A percentile compares a stretch with the other conserved stretches of the same genome.
These are phyloP conservation scores for Sycophaga agraensis DNA, from an alignment of 1,140 invertebrate genomes.

Conservation along the genomic window DNA sequence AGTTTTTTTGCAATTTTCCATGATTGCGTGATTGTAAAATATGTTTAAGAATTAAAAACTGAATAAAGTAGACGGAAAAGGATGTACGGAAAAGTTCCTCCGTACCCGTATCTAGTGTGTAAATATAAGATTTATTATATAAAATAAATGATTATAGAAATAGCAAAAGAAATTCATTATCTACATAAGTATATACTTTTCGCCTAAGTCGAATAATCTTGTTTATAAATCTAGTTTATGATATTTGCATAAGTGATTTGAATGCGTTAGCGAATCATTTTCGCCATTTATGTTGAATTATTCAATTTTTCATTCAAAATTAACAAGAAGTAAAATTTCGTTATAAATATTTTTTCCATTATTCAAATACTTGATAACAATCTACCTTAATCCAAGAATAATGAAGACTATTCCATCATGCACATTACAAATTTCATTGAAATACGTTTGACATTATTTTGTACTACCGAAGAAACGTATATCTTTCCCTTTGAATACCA, in stretches of 20 bases:
- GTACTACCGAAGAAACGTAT: neutral
- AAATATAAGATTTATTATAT: constrained; percentile 46
- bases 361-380: neutral
- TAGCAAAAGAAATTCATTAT: constrained; percentile 27
- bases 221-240: constrained; percentile 17
- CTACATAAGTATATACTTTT: constrained; percentile 31
- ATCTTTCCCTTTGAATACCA: constrained; percentile 41
- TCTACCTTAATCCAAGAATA: neutral
- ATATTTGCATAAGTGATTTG: neutral
- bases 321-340: neutral
- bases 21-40: constrained; percentile 6
- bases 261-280: neutral
- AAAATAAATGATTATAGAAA: constrained; percentile 38
- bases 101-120: constrained; percentile 47
- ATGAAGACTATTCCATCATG: constrained; percentile 1
- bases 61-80: constrained; percentile 39
- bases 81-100: constrained; percentile 49
- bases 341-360: constrained; percentile 1
- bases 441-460: neutral
- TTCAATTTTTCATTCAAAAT: neutral
- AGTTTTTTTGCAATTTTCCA: constrained; percentile 7
- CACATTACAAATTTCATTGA: constrained; percentile 1
- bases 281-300: neutral
- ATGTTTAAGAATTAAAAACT: constrained; percentile 25
- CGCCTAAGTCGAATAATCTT: constrained; percentile 23